Evolutionary conservation across 2,113 vertebrate genomes (phyloP).

Genomic region (Sinocyclocheilus grahami): DNA sequence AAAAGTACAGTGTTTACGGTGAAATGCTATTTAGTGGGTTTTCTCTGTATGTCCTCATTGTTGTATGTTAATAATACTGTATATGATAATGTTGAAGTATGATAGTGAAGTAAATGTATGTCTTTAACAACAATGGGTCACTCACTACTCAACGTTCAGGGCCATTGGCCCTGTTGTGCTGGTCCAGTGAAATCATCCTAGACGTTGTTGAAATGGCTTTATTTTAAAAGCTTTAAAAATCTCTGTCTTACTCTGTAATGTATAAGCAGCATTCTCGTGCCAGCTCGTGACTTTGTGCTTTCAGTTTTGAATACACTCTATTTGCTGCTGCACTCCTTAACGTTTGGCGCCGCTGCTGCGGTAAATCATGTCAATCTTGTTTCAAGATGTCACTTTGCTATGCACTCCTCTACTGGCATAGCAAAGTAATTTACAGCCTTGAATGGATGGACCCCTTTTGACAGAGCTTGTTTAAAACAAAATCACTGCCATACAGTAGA

Average conservation of each 20-base stretch:
- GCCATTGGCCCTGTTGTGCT: background rate
- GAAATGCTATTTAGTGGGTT: background rate
- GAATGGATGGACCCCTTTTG: slow-evolving; percentile 33
- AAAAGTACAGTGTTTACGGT: background rate
- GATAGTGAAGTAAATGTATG: background rate
- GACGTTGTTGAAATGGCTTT: background rate
- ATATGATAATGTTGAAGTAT: background rate
- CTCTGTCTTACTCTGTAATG: slow-evolving; percentile 29
- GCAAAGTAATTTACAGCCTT: slow-evolving; percentile 29
- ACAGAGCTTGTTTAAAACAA: slow-evolving; percentile 26
- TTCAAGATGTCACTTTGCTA: slow-evolving; percentile 19
- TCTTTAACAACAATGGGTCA: background rate
- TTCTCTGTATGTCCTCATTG: background rate
- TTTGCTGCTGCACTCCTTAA: slow-evolving; percentile 20
- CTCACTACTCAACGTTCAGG: background rate
- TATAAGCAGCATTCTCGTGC: background rate
- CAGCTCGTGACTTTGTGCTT: background rate
- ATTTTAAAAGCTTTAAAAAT: slow-evolving; percentile 8
- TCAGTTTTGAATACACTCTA: slow-evolving; percentile 19
- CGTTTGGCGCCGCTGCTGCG: background rate
- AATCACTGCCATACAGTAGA: slow-evolving; percentile 5
- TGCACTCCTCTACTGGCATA: background rate
- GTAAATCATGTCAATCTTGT: slow-evolving; percentile 4
- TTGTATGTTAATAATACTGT: background rate
- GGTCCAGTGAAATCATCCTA: background rate